Evolutionary conservation across 2,888 invertebrate species (phyloP), one percentile per base, ranked within the genome.

Genomic region (Andrena fulva): DNA sequence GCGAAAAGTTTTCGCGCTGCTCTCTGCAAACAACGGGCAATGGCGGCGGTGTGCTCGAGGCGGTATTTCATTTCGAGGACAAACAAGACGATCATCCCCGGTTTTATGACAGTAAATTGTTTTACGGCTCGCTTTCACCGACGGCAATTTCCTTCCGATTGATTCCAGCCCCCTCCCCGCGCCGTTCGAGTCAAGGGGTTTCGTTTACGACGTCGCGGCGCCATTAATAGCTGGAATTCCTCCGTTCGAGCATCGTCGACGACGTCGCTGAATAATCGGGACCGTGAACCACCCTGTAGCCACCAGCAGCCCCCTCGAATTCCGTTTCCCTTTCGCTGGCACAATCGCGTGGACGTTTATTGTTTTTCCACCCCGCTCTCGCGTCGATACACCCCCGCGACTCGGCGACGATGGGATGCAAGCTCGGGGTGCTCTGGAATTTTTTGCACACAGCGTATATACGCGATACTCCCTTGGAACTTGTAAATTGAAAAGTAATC

Each of bases 201-300:
- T 33, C 60, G 48, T 71, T 71, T 62, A 71, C 71, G 71, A 50
- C 50, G 52, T 7, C 62, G 56, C n/a, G 69, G 20, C 70, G 70
- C 60, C 70, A 62, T 50, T 71, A 71, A 71, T 71, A 71, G 48
- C 71, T 50, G 31, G 71, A 71, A 71, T 71, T 71, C 42, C 42
- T 29, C 62, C 62, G 50, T 71, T 71, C 50, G 31, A 71, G 48
- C 31, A 48, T 62, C 62, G 71, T 50, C 16, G 29, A 6, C 60
- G 12, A 16, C 50, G 48, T 24, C 31, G 48, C 60, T 71, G 71
- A 71, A 71, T 71, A 71, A 62, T 71, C 71, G 60, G 62, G 62
- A 71, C 71, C 60, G 50, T 31, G 59, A 70, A 70, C 70, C 29
- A 59, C 35, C 24, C 42, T 10, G 20, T 20, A 16, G 2, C 60